Evolutionary conservation across 2,797 vertebrate species (phyloP), one percentile per base, ranked within the genome.

Genomic region (Sebastolobus alascanus): DNA sequence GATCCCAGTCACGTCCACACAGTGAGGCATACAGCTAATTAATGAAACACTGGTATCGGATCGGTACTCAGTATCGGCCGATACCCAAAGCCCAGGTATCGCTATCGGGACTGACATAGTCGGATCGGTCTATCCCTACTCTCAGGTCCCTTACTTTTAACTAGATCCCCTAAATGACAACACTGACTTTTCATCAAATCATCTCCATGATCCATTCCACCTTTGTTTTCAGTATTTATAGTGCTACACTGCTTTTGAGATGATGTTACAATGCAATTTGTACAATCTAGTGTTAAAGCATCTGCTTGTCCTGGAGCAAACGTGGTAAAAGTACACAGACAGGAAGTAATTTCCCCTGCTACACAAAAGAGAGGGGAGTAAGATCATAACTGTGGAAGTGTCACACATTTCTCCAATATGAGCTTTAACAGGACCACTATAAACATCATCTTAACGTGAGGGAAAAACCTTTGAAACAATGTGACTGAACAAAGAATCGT

Each of bases 221-320:
- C 71, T 75, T 38, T 69, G 37, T 68, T 67, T 56, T 38, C 67
- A 60, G 55, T 33, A 71, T 65, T 73, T 22, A 27, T 73, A 76
- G 20, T 29, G 29, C 31, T 59, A 14, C 37, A 7, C 52, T 67
- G 73, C 54, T 73, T 73, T 69, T 79, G 13, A 58, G 14, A 67
- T 50, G 31, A 61, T 82, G 60, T 27, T 63, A 68, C 46, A 31
- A 31, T 52, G 50, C 9, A 50, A 16, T 31, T 60, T 60, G 10
- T 73, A 38, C 43, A n/a, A 68, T 64, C 13, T 8, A 46, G 64
- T 25, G 58, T 75, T 68, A 59, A 67, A 80, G 16, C 29, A 46
- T 58, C 72, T 69, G 33, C 40, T 46, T 67, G 25, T 61, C 13
- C 31, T 50, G 20, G 54, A 67, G 18, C 14, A 25, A 78, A 60